Evolutionary conservation across 1,140 invertebrate species (phyloP).

Genomic region (Mizuhopecten yessoensis): DNA sequence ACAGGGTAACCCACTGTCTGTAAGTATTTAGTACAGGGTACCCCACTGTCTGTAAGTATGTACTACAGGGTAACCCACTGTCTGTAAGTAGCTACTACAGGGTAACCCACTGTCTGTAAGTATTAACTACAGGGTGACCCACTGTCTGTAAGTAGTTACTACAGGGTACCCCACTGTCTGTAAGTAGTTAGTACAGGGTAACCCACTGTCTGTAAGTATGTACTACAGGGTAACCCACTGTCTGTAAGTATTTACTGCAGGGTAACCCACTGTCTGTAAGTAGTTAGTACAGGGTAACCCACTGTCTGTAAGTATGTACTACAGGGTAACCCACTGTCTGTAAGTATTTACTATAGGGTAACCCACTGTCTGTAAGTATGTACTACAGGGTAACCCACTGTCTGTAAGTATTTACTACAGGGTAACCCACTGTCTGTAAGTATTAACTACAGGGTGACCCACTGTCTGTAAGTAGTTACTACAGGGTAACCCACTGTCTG

Average conservation of each 20-base stretch:
- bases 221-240: neutral
- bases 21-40: neutral
- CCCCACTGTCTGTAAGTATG: neutral
- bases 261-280: neutral
- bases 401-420: neutral
- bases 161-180: neutral
- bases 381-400: neutral
- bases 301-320: neutral
- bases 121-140: constrained; percentile 76
- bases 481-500: neutral
- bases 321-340: neutral
- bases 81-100: neutral
- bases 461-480: neutral
- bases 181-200: neutral
- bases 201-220: neutral
- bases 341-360: neutral
- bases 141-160: constrained; percentile 73
- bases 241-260: neutral
- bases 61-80: neutral
- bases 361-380: neutral
- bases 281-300: neutral
- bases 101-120: neutral
- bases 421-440: constrained; percentile 50
- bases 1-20: neutral
- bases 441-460: neutral